These are phyloP conservation scores for Tipula unca DNA, from an alignment of 2,888 invertebrate species.

Conservation along the genomic window DNA sequence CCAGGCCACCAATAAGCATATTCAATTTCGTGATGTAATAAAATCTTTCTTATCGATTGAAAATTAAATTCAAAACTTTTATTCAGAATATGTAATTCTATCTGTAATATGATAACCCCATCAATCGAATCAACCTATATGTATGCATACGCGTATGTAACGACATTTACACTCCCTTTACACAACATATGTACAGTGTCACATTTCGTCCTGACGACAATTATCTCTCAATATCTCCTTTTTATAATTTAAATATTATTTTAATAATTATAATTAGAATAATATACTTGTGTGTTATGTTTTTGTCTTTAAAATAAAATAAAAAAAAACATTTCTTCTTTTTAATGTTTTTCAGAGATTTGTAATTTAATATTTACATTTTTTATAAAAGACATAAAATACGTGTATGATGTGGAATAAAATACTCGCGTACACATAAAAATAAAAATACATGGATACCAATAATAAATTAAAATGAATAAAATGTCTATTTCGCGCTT, in stretches of 20 bases:
- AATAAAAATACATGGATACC: background rate
- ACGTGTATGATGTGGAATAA: background rate
- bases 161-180: background rate
- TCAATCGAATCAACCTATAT: background rate
- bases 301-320: background rate
- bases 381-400: conserved; percentile 10
- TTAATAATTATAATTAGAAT: background rate
- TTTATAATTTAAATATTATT: background rate
- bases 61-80: background rate
- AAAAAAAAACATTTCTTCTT: background rate
- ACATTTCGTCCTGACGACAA: background rate
- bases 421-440: conserved; percentile 24
- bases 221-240: background rate
- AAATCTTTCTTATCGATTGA: background rate
- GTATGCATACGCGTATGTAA: background rate
- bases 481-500: conserved; percentile 26
- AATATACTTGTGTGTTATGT: background rate
- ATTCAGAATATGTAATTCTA: background rate
- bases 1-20: background rate
- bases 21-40: background rate
- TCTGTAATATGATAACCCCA: background rate
- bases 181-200: background rate
- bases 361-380: background rate
- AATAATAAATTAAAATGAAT: conserved; percentile 14
- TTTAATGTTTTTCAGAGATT: background rate